Evolutionary conservation across 2,797 vertebrate genomes (phyloP), one percentile per base, ranked within the genome.

Genomic region (Euphonia xanthogaster): DNA sequence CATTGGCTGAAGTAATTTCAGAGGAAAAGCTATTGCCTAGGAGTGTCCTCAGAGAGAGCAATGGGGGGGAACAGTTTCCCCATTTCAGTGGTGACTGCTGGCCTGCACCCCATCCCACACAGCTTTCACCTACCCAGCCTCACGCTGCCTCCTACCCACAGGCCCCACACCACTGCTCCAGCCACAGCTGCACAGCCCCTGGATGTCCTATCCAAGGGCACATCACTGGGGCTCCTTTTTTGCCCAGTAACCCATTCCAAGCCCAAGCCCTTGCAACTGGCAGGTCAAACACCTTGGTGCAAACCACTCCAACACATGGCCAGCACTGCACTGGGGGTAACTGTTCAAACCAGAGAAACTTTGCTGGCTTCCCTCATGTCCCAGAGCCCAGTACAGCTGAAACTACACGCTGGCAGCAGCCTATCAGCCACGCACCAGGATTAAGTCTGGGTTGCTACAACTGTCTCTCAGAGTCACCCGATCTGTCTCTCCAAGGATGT

Each of bases 401-500:
- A 91, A 42, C 8, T 40, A 58, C 63, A 70, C 39, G 33, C 66
- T 8, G 18, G 12, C 58, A 54, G 47, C 77, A 60, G 67, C 28
- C 10, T 6, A 88, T 30, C 74, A 80, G 65, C 60, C 84, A 33
- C 27, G 2, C 48, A 62, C 55, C 2, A 1, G 78, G 87, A 93
- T 96, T 93, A 95, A 87, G 67, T n/a, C 89, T 63, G 87, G 37
- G 71, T 85, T 85, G 78, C 91, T 91, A 76, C 93, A 93, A 93
- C 89, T 65, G 88, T 72, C 88, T 77, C 70, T 60, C 19, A n/a
- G 71, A 74, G 91, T 85, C 93, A 96, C 81, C 45, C 30, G 22
- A 94, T 96, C 94, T 47, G 63, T 45, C 67, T 85, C 81, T 93
- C 89, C 94, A 91, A 92, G 81, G 95, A 92, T 87, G 87, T 35